Conservation (phyloP, 2,797 vertebrate species). For the Cottoperca gobio region DNA sequence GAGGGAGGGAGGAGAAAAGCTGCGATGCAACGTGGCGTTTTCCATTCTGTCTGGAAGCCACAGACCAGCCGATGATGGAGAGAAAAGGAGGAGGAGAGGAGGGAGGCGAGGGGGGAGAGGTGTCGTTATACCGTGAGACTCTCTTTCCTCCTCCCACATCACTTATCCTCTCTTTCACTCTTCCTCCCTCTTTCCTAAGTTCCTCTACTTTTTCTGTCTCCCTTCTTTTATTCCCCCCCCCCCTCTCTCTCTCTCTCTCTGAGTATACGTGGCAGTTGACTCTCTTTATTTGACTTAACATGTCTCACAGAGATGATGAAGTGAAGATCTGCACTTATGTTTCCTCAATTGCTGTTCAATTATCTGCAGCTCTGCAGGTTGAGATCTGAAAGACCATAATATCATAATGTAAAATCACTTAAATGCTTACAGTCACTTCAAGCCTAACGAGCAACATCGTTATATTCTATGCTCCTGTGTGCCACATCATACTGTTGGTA, state of each 20-base stretch:
- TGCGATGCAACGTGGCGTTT: conserved; percentile 85
- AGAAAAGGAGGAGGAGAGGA: conserved; percentile 41
- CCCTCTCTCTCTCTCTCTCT: conserved; percentile 2
- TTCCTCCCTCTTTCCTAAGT: conserved; percentile 4
- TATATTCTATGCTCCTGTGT: not conserved
- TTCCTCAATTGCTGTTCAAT: conserved; percentile 15
- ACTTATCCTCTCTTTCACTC: conserved; percentile 23
- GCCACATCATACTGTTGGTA: too few relatives aligned
- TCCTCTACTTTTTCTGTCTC: not conserved
- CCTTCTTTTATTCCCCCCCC: too few relatives aligned
- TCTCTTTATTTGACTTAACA: conserved; percentile 32
- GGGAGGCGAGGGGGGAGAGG: conserved; percentile 22
- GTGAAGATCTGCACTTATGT: conserved; percentile 50
- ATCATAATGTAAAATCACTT: not conserved
- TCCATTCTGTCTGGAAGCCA: conserved; percentile 72
- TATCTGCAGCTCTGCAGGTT: conserved; percentile 39
- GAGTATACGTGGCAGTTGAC: conserved; percentile 80
- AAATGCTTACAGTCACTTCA: not conserved
- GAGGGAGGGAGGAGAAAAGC: conserved; percentile 39
- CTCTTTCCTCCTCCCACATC: conserved; percentile 40
- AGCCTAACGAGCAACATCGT: not conserved
- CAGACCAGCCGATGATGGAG: conserved; percentile 51
- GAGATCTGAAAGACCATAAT: not conserved
- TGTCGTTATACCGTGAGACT: conserved; percentile 53
- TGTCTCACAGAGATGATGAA: conserved; percentile 25